Base-by-base conservation (phyloP, 2,113 vertebrate species). In the Poecile atricapillus region DNA sequence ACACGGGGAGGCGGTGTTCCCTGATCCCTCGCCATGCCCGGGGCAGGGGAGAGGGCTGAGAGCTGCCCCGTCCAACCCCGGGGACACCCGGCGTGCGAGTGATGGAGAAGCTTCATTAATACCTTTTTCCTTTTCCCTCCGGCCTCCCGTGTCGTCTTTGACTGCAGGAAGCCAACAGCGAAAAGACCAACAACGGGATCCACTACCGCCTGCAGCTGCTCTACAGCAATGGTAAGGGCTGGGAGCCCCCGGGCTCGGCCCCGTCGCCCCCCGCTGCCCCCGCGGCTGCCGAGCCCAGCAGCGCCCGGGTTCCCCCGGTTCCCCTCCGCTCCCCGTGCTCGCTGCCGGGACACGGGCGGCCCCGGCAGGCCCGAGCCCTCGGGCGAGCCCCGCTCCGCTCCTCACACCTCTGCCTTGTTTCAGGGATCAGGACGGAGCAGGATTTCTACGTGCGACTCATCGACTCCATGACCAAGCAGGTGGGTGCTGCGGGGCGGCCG, bases 141-240 rank as follows among this genome's bases (percentile, higher is more conserved):
- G 96, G 79, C 97, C 93, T 97, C 98, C 95, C 89, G 39, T 49
- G 93, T 97, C 96, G 98, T 93, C 93, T 90, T 89, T 64, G 89
- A 86, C 94, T 97, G 92, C 97, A 99, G 99, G 99, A 99, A 98
- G 98, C 98, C 95, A 99, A 98, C 97, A 99, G 98, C 93, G 99
- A 99, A 98, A 99, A 99, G 98, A 99, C 99, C 97, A 99, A 99
- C 98, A 99, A 99, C 97, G 99, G 99, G 85, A 99, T 99, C 96
- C 99, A 99, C 98, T 99, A 99, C 97, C 99, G 99, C 97, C 98
- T 99, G 28, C 99, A 99, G 97, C 99, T 99, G 55, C 99, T 99
- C 94, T 99, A 99, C 98, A 99, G 99, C 97, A 99, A 99, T 78
- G 99, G 99, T 99, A 98, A 95, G 96, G 85, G 83, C 87, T 50